Base-by-base conservation (phyloP, 2,888 invertebrate genomes). In the Andrena bicolor region DNA sequence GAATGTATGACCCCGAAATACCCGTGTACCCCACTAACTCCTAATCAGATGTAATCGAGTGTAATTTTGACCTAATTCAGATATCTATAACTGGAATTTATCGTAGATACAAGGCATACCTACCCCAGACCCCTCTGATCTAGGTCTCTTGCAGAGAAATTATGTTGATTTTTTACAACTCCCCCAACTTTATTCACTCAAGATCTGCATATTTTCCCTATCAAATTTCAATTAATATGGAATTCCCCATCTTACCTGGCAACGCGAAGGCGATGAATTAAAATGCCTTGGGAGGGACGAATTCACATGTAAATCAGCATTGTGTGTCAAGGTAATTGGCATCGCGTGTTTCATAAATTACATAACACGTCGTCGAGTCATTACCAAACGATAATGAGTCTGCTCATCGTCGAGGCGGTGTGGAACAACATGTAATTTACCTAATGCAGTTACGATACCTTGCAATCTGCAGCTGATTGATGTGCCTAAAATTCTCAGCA, bases 391-490 rank as follows among this genome's bases (percentile, higher is more conserved):
- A 81, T 83, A 80, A 84, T 77, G 79, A 84, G 80, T 80, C 73
- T 83, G 51, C 71, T 83, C 75, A 74, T 80, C 83, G 81, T 20
- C 68, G 53, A 58, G 78, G 76, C 76, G 80, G 81, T 26, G 32
- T 76, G 76, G 41, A 49, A 60, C 76, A 82, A 84, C 85, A 82
- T 84, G 49, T 79, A 85, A 85, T 85, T 84, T 85, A 81, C 78
- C 81, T 85, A 85, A 85, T 78, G 81, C 83, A 58, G 71, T 85
- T 81, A 78, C 81, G 73, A 82, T 76, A 76, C 79, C 84, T 58
- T 74, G 74, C 80, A 80, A 84, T 84, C 80, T 60, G n/a, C 53
- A 26, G 71, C 35, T 71, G 80, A 71, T 76, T 41, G 76, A 71
- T 66, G 76, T 23, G 53, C 76, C 41, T 35, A 51, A 58, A 71